A percentile compares a stretch with the other conserved stretches of the same genome.
These are phyloP conservation scores for Rhabdomys pumilio DNA, from an alignment of 2,797 vertebrate species.

Conservation along the genomic window DNA sequence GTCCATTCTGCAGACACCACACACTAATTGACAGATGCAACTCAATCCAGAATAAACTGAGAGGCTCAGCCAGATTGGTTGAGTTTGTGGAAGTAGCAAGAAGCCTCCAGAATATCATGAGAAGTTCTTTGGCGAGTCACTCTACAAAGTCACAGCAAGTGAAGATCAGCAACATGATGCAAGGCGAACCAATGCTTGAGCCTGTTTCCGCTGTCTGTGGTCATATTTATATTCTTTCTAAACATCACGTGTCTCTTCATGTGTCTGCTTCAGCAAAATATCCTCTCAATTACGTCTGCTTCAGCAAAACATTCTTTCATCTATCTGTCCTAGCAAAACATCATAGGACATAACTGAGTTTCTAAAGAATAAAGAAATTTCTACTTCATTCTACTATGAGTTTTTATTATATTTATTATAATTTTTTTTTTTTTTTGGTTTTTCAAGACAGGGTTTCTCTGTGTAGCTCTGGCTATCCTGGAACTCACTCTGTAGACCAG, in stretches of 20 bases:
- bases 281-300: neutral
- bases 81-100: neutral
- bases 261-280: neutral
- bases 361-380: neutral
- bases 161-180: neutral
- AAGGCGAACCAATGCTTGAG: neutral
- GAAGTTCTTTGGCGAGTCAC: neutral
- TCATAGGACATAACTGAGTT: neutral
- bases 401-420: constrained; percentile 25
- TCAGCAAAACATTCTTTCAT: neutral
- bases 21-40: neutral
- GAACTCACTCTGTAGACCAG: too few relatives aligned
- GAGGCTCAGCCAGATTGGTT: neutral
- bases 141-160: neutral
- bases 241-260: neutral
- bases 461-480: too few relatives aligned
- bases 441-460: too few relatives aligned
- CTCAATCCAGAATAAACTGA: neutral
- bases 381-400: neutral
- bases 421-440: too few relatives aligned
- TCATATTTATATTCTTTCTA: neutral
- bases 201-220: neutral
- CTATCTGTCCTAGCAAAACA: neutral
- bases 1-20: neutral
- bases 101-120: neutral